phyloP scores from a whole-genome alignment of 2,113 vertebrate species.

The Gobio gobio region DNA sequence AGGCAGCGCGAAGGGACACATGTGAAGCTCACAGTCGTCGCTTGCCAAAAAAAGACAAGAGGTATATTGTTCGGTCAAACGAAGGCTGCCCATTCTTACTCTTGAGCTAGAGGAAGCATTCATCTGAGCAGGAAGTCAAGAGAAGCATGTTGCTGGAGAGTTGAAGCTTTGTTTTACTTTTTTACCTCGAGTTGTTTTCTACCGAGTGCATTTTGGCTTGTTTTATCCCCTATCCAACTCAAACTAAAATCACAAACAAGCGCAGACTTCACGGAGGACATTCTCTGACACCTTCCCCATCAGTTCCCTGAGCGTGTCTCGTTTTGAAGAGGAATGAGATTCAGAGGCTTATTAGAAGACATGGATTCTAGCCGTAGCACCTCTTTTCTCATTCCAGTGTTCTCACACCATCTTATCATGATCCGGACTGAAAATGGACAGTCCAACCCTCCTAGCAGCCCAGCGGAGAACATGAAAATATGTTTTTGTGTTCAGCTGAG shows the following conservation, averaged over 20 bases:
- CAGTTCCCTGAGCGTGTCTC: constrained; percentile 59
- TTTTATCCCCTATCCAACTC: constrained; percentile 17
- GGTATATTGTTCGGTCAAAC: background rate
- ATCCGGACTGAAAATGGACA: constrained; percentile 46
- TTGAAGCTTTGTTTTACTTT: constrained; percentile 44
- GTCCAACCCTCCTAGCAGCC: constrained; percentile 27
- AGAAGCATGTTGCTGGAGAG: constrained; percentile 34
- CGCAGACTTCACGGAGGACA: constrained; percentile 37
- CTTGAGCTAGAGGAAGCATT: constrained; percentile 28
- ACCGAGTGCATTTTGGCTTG: constrained; percentile 42
- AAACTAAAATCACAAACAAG: constrained; percentile 43
- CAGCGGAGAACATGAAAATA: constrained; percentile 39
- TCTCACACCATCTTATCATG: constrained; percentile 25
- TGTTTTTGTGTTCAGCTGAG: constrained; percentile 9
- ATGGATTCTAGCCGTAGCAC: constrained; percentile 56
- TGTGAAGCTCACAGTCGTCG: constrained; percentile 33
- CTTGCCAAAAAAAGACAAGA: constrained; percentile 22
- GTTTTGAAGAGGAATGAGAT: constrained; percentile 64
- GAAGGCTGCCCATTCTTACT: constrained; percentile 4
- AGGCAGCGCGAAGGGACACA: constrained; percentile 29
- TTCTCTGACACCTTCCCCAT: constrained; percentile 49
- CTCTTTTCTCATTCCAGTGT: constrained; percentile 50
- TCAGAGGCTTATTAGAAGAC: constrained; percentile 64
- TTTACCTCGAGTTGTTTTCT: constrained; percentile 27
- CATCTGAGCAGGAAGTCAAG: constrained; percentile 15